These are phyloP conservation scores for Ptilorrhoa leucosticta DNA, from an alignment of 2,113 vertebrate species.

Conservation along the genomic window DNA sequence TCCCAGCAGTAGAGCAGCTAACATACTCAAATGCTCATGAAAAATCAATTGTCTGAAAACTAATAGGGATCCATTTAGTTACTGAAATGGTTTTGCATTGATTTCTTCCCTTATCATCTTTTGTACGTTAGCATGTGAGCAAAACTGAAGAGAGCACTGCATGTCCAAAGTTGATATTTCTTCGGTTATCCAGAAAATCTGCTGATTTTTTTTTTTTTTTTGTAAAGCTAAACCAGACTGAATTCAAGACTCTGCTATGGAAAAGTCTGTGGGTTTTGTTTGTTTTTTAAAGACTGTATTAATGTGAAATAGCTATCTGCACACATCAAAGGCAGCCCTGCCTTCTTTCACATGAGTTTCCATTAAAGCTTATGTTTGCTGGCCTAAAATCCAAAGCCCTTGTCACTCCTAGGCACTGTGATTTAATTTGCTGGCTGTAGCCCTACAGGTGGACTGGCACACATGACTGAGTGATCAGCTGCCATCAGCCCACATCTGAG, in stretches of 20 bases:
- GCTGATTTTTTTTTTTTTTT: not conserved
- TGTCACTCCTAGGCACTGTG: not conserved
- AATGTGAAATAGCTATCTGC: not conserved
- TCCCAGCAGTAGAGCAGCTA: not conserved
- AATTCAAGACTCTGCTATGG: not conserved
- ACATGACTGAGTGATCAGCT: not conserved
- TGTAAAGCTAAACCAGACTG: not conserved
- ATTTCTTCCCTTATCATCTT: not conserved
- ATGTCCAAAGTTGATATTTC: not conserved
- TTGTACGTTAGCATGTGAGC: not conserved
- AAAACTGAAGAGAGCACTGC: not conserved
- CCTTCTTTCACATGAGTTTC: not conserved
- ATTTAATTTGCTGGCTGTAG: not conserved
- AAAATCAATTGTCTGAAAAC: not conserved
- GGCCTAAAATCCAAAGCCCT: not conserved
- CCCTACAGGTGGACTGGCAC: constrained; percentile 30
- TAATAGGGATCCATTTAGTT: not conserved
- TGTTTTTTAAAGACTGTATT: not conserved
- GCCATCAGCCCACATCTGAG: not conserved
- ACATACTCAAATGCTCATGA: not conserved
- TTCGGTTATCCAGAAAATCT: not conserved
- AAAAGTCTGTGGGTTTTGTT: accelerated
- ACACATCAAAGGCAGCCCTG: not conserved
- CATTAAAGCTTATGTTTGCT: not conserved
- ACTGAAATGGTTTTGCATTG: not conserved